phyloP scores from a whole-genome alignment of 2,797 vertebrate species.

The Schizothorax lantsangensis region DNA sequence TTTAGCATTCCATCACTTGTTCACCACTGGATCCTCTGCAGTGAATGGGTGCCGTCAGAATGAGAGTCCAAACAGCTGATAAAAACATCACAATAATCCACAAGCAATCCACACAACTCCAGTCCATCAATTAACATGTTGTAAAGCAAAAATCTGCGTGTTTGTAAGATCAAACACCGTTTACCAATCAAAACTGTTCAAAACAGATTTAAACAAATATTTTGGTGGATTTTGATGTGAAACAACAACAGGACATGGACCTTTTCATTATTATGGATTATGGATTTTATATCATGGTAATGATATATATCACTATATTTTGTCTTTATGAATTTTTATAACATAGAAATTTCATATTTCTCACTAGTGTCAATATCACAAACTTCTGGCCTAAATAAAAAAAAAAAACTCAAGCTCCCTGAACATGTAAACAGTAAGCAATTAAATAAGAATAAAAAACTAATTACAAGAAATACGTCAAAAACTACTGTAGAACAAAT shows the following conservation, averaged over 20 bases:
- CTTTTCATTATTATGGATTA: background rate
- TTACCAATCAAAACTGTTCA: background rate
- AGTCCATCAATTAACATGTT: background rate
- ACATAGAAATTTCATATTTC: no score
- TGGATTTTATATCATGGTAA: background rate
- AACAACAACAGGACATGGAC: background rate
- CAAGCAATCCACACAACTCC: background rate
- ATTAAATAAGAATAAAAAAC: background rate
- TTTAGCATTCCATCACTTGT: background rate
- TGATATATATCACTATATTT: background rate
- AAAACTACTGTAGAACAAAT: background rate
- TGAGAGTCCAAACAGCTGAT: background rate
- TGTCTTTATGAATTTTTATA: background rate
- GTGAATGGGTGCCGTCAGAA: background rate
- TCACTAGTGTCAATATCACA: no score
- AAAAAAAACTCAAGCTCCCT: no score
- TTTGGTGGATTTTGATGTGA: background rate
- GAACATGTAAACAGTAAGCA: background rate
- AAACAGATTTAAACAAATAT: background rate
- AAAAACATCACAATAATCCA: background rate
- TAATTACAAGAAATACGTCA: background rate
- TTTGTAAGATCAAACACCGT: background rate
- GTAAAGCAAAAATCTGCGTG: background rate
- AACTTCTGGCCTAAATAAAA: no score
- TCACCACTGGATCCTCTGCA: background rate